Evolutionary conservation across 1,140 invertebrate genomes (phyloP).

Genomic region (Diploscapter pachys): DNA sequence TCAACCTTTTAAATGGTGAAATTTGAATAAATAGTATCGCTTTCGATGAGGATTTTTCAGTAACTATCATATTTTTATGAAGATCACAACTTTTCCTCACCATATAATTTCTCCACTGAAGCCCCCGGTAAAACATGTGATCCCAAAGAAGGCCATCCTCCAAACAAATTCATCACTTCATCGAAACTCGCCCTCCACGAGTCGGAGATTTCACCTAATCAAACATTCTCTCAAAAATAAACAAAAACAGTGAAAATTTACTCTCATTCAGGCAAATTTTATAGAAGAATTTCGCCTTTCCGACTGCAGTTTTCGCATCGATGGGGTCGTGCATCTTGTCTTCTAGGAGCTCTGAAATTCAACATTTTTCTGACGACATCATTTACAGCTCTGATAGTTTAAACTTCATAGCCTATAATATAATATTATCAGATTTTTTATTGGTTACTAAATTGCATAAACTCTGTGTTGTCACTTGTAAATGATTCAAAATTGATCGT

Average conservation of each 20-base stretch:
- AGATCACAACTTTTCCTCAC: constrained; percentile 14
- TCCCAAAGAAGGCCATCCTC: constrained; percentile 56
- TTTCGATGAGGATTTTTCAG: too few relatives aligned
- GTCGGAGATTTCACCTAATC: constrained; percentile 47
- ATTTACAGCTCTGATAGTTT: neutral
- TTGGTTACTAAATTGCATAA: neutral
- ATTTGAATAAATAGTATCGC: too few relatives aligned
- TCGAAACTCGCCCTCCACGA: constrained; percentile 54
- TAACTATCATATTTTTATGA: too few relatives aligned
- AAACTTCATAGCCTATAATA: neutral
- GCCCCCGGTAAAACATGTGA: constrained; percentile 18
- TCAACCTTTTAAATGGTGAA: too few relatives aligned
- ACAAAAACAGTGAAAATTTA: constrained; percentile 34
- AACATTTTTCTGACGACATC: constrained; percentile 13
- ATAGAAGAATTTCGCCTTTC: constrained; percentile 59
- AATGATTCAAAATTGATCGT: too few relatives aligned
- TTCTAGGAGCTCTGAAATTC: constrained; percentile 49
- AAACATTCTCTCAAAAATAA: constrained; percentile 12
- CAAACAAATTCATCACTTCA: constrained; percentile 47
- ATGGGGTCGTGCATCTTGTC: constrained; percentile 39
- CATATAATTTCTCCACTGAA: constrained; percentile 50
- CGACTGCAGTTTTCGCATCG: constrained; percentile 52
- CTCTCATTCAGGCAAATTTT: constrained; percentile 59
- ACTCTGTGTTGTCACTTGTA: too few relatives aligned
- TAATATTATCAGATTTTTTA: neutral